These are phyloP conservation scores for Hephaestus fuliginosus DNA, from an alignment of 2,797 vertebrate species.

Conservation along the genomic window DNA sequence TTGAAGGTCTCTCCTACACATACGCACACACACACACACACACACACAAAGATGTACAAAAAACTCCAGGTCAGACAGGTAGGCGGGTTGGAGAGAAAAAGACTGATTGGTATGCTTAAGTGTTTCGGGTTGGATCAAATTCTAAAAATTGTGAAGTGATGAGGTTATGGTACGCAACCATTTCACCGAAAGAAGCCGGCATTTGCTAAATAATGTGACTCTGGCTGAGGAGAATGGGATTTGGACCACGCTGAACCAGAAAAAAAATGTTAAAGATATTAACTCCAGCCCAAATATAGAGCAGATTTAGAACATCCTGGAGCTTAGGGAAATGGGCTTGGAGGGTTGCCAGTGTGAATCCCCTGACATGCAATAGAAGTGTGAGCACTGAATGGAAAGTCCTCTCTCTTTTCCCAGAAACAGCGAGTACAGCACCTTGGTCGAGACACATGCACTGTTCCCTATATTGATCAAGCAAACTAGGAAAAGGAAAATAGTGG, in stretches of 20 bases:
- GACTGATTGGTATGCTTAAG: conserved; percentile 38
- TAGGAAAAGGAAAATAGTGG: neutral
- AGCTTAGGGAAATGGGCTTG: neutral
- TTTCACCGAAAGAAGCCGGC: neutral
- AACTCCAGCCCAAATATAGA: neutral
- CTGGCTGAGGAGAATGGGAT: neutral
- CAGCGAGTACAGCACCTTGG: neutral
- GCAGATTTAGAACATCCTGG: conserved; percentile 8
- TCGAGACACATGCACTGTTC: neutral
- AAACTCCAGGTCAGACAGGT: conserved; percentile 42
- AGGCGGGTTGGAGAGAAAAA: conserved; percentile 30
- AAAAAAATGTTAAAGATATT: conserved; percentile 9
- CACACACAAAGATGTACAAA: conserved; percentile 6
- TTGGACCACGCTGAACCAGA: neutral
- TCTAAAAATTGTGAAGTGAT: conserved; percentile 27
- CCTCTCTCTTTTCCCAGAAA: neutral
- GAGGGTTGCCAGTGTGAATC: conserved; percentile 8
- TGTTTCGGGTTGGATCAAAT: conserved; percentile 32
- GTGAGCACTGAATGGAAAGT: neutral
- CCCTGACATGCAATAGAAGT: neutral
- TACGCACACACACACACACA: conserved; percentile 3
- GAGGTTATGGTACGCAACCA: neutral
- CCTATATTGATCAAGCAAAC: neutral
- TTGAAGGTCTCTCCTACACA: conserved; percentile 35
- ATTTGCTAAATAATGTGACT: conserved; percentile 8